Evolutionary conservation across 2,888 invertebrate genomes (phyloP), one percentile per base, ranked within the genome.

Genomic region (Cerceris rybyensis): DNA sequence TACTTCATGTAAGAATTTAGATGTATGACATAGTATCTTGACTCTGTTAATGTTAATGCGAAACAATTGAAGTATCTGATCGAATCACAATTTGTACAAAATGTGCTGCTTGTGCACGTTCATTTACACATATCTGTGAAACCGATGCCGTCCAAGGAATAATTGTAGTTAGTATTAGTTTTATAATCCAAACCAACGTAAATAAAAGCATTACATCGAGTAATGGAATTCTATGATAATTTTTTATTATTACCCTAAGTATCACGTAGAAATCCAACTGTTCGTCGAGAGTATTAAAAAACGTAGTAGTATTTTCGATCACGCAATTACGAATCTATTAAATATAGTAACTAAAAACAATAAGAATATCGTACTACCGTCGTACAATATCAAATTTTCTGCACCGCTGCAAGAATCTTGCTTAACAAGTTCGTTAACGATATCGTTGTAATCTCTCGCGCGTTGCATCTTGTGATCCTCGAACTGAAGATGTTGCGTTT

Each of bases 401-500:
- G 54, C 76, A 1, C 70, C 63, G 14, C 64, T 78, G 59, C 83
- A 80, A 77, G 55, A 13, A 70, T 55, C 14, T 52, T 63, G 72
- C 8, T 68, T 73, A 1, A 70, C 11, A 5, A 85, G 52, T 39
- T 83, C 70, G 6, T 89, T 72, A 5, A 90, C 59, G 11, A 89
- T 80, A 1, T 83, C 74, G 0, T 63, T 61, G 49, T 90, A 90
- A 76, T 58, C 85, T 54, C 57, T 58, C 14, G 49, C 55, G 4
- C 16, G 9, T 57, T 76, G 76, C 41, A 79, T 72, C 14, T 70
- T 70, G 16, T 83, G 63, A 41, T 78, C 67, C 7, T 89, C 75
- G 8, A 69, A 65, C 59, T 89, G 84, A 39, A 90, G 68, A 66
- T 82, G 80, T 42, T 86, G 86, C 9, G 89, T 85, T 66, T 71